Evolutionary conservation across 2,888 invertebrate genomes (phyloP).

Genomic region (Watsonalla cultraria): DNA sequence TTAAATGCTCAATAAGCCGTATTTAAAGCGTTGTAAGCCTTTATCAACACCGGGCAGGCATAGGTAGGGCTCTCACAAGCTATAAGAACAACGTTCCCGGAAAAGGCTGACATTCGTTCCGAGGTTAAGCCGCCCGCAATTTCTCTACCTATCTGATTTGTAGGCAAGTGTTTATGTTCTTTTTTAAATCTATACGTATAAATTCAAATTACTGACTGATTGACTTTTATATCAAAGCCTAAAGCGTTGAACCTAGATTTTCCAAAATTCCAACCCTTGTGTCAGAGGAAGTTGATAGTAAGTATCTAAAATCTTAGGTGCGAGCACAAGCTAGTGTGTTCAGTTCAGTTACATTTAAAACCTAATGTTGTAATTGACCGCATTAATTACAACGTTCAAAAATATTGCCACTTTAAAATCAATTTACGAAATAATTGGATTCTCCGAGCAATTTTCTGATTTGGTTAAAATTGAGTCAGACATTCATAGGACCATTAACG

Average conservation of each 20-base stretch:
- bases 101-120: conserved; percentile 23
- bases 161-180: conserved; percentile 7
- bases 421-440: conserved; percentile 52
- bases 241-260: no score
- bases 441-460: conserved; percentile 39
- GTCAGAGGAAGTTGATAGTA: no score
- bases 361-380: conserved; percentile 17
- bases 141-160: conserved; percentile 15
- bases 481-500: conserved; percentile 31
- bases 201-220: no score
- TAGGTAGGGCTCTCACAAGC: conserved; percentile 29
- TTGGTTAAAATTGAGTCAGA: conserved; percentile 41
- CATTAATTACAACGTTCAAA: not conserved
- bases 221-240: no score
- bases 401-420: conserved; percentile 31
- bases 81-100: conserved; percentile 25
- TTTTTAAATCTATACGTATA: no score
- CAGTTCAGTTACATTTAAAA: no score
- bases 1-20: conserved; percentile 59
- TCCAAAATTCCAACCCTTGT: no score
- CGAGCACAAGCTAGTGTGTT: no score
- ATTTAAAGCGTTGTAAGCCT: conserved; percentile 56
- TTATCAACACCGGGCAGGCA: conserved; percentile 60
- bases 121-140: conserved; percentile 18
- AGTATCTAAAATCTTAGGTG: no score